Evolutionary conservation across 2,888 invertebrate species (phyloP), one percentile per base, ranked within the genome.

Genomic region (Amblyjoppa proteus): DNA sequence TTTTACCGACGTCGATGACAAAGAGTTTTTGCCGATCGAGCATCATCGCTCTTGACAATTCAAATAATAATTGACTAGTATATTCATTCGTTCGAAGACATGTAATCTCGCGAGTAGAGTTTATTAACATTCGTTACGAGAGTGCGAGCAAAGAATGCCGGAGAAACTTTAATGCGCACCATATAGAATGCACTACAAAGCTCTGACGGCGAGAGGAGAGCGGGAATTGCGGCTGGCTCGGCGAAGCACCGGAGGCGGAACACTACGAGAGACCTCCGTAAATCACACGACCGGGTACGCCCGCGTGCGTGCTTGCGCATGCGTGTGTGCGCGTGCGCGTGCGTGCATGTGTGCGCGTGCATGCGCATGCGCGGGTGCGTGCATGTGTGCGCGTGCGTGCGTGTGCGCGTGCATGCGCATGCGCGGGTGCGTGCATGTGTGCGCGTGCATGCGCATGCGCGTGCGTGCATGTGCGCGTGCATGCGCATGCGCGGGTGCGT

Each of bases 271-370:
- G 41, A 76, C 68, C 64, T 80, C 45, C 78, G 81, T 83, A 80
- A 83, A 82, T 83, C 83, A 82, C 80, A 79, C 69, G 11, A 25
- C 77, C 76, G 76, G 74, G 34, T 74, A 58, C 64, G 25, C 82
- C 34, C 34, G 34, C 34, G 34, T 34, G 34, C 6, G 34, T 51
- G 25, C 45, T 20, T 20, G 20, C 20, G 20, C 20, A 20, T 20
- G 20, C 20, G 20, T 20, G 20, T 20, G 58, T 31, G 31, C 31
- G n/a, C 16, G 45, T 16, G 6, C 6, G 31, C 49, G 69, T 58
- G 13, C 56, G 16, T 20, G 34, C 51, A 25, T 49, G 38, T 53
- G 51, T 69, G 45, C 70, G 13, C 53, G 28, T 20, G 20, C 20
- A 20, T 20, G 20, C 20, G 20, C 20, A 20, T 20, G 20, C 20